Evolutionary conservation across 2,888 invertebrate species (phyloP).

Genomic region (Mellilla xanthometata): DNA sequence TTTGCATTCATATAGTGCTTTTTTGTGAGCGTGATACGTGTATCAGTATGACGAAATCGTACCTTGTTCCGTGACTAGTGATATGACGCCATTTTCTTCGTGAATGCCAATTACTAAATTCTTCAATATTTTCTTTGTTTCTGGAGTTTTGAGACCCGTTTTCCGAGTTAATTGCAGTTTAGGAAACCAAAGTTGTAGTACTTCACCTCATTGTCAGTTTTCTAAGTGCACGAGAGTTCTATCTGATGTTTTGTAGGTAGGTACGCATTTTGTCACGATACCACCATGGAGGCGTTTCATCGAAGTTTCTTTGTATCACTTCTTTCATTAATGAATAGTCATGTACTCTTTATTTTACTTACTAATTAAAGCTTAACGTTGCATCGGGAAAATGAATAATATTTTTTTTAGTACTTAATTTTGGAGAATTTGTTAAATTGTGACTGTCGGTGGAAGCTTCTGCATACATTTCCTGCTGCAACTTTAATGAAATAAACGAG

Average conservation of each 20-base stretch:
- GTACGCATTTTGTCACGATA: slow-evolving; percentile 73
- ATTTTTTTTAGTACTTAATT: too few relatives aligned
- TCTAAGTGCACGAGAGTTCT: slow-evolving; percentile 32
- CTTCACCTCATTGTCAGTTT: slow-evolving; percentile 19
- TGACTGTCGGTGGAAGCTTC: too few relatives aligned
- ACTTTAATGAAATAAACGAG: slow-evolving; percentile 14
- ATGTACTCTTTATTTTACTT: too few relatives aligned
- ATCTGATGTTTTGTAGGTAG: slow-evolving; percentile 33
- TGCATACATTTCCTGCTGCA: slow-evolving; percentile 10
- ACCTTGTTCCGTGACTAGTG: slow-evolving; percentile 82
- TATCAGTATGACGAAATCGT: slow-evolving; percentile 74
- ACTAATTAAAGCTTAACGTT: too few relatives aligned
- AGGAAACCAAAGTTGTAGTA: slow-evolving; percentile 3
- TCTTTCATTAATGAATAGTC: not conserved
- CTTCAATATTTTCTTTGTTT: slow-evolving; percentile 72
- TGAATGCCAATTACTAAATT: slow-evolving; percentile 81
- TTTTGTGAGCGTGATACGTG: slow-evolving; percentile 61
- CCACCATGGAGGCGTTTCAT: slow-evolving; percentile 62
- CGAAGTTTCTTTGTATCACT: slow-evolving; percentile 33
- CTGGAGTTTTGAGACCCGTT: slow-evolving; percentile 25
- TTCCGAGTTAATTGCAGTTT: not conserved
- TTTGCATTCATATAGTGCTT: slow-evolving; percentile 55
- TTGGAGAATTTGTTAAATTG: too few relatives aligned
- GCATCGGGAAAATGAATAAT: too few relatives aligned
- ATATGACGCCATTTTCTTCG: slow-evolving; percentile 84